Conservation (phyloP, 2,888 invertebrate species). For the Barypeithes pellucidus region DNA sequence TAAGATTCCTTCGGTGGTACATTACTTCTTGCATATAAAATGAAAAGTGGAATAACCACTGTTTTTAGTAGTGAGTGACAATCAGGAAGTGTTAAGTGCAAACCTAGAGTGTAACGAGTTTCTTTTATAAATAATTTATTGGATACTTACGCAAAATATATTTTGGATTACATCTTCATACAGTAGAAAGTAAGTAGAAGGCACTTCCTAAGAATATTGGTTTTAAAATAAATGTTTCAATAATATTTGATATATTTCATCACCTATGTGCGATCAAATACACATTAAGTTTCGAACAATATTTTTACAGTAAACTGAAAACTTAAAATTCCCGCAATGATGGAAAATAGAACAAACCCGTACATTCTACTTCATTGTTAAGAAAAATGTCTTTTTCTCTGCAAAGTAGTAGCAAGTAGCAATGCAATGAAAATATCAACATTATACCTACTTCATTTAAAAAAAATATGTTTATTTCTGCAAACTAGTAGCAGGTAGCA, state of each 20-base stretch:
- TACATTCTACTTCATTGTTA: too few species aligned
- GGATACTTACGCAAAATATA: slow-evolving; percentile 4
- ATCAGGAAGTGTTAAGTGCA: slow-evolving; percentile 47
- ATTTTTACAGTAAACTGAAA: too few species aligned
- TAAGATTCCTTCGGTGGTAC: slow-evolving; percentile 25
- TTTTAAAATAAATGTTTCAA: background rate
- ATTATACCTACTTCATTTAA: too few species aligned
- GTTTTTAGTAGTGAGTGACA: slow-evolving; percentile 48
- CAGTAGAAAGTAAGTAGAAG: background rate
- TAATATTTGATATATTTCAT: background rate
- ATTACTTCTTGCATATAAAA: slow-evolving; percentile 49
- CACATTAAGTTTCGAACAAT: too few species aligned
- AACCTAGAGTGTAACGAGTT: slow-evolving; percentile 17
- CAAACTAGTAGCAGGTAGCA: too few species aligned
- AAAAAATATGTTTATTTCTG: too few species aligned
- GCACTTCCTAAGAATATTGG: background rate
- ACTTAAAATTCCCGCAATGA: too few species aligned
- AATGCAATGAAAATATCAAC: too few species aligned
- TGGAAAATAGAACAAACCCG: too few species aligned
- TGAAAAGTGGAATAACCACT: slow-evolving; percentile 37
- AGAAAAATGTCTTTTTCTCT: too few species aligned
- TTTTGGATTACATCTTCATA: slow-evolving; percentile 15
- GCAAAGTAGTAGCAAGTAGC: too few species aligned
- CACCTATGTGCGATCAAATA: too few species aligned
- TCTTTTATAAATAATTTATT: background rate